Evolutionary conservation across 2,888 invertebrate species (phyloP).

Genomic region (Chalcosyrphus nemorum): DNA sequence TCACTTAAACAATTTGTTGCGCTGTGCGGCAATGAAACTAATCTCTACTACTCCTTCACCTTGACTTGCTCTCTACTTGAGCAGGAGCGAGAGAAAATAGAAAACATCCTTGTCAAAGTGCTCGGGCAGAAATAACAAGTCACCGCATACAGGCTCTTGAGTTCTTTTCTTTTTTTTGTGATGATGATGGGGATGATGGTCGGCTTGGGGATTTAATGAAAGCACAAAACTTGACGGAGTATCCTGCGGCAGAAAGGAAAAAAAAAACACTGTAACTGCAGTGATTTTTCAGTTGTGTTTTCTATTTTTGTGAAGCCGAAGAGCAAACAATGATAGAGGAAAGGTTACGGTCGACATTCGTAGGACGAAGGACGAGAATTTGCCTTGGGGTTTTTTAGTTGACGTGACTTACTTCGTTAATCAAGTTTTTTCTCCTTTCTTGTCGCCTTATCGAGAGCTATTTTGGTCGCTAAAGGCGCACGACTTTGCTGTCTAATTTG

Average conservation of each 20-base stretch:
- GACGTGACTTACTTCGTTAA: not conserved
- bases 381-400: not conserved
- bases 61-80: constrained; percentile 16
- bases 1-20: constrained; percentile 25
- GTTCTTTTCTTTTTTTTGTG: not conserved
- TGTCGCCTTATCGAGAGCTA: too few relatives aligned
- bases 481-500: too few relatives aligned
- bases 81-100: not conserved
- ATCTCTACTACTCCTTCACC: constrained; percentile 33
- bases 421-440: not conserved
- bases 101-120: constrained; percentile 6
- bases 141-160: constrained; percentile 35
- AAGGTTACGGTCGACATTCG: not conserved
- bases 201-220: not conserved
- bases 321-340: not conserved
- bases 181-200: constrained; percentile 17
- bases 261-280: too few relatives aligned
- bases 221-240: not conserved
- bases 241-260: not conserved
- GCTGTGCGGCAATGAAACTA: not conserved
- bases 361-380: not conserved
- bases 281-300: not conserved
- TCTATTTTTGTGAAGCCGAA: not conserved
- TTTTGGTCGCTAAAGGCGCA: too few relatives aligned
- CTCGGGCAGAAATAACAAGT: constrained; percentile 8